Evolutionary conservation across 2,113 vertebrate species (phyloP).

Genomic region (Pangasianodon hypophthalmus): DNA sequence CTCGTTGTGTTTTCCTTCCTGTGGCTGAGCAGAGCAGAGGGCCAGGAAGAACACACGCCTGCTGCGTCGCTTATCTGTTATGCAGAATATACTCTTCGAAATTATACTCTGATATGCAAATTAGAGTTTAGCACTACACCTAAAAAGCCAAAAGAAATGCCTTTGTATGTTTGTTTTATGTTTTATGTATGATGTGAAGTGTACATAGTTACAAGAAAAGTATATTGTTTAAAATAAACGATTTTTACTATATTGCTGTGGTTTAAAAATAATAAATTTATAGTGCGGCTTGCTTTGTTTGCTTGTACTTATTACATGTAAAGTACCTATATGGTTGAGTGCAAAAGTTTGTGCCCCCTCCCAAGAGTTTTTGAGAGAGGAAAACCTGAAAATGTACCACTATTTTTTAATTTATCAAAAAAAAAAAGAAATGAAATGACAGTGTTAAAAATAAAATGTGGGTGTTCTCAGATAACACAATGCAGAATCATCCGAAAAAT

Average conservation of each 20-base stretch:
- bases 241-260: background rate
- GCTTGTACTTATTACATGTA: background rate
- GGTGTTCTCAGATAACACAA: background rate
- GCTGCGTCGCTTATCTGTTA: background rate
- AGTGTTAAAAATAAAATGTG: background rate
- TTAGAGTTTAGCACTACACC: background rate
- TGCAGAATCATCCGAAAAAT: background rate
- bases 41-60: background rate
- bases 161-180: background rate
- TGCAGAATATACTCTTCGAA: slow-evolving; percentile 5
- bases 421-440: too few relatives aligned
- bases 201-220: background rate
- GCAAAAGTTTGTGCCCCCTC: background rate
- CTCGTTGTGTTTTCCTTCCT: slow-evolving; percentile 5
- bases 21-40: slow-evolving; percentile 5
- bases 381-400: background rate
- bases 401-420: background rate
- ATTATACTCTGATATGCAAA: slow-evolving; percentile 19
- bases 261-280: background rate
- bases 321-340: background rate
- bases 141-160: background rate
- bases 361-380: background rate
- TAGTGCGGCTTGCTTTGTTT: background rate
- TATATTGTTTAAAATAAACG: background rate
- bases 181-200: background rate